phyloP scores from a whole-genome alignment of 2,113 vertebrate genomes.

The Syngnathus scovelli region DNA sequence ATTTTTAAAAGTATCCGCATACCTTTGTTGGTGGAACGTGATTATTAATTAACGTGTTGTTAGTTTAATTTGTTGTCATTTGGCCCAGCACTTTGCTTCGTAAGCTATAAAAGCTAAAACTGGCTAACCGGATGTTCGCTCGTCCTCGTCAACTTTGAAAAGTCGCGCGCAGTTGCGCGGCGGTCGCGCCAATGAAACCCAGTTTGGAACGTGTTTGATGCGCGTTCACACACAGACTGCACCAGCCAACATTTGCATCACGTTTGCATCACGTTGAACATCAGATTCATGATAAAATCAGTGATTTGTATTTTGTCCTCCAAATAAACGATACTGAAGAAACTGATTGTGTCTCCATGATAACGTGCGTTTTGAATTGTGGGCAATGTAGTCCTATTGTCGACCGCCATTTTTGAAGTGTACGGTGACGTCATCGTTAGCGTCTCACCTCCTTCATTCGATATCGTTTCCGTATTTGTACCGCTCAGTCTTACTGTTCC shows the following conservation, averaged over 20 bases:
- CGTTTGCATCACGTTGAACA: not conserved
- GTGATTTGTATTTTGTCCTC: not conserved
- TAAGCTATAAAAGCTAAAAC: slow-evolving; percentile 11
- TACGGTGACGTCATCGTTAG: not conserved
- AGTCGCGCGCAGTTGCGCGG: slow-evolving; percentile 65
- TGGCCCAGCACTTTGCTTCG: not conserved
- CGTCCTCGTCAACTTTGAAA: slow-evolving; percentile 63
- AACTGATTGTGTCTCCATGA: slow-evolving; percentile 10
- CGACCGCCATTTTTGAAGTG: not conserved
- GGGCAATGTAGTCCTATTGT: slow-evolving; percentile 38
- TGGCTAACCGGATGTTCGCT: slow-evolving; percentile 7
- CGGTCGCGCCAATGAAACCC: slow-evolving; percentile 57
- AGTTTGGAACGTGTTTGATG: not conserved
- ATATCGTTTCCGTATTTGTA: slow-evolving; percentile 42
- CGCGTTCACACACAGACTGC: not conserved
- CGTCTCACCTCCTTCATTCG: not conserved
- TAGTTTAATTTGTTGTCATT: not conserved
- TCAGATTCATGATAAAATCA: not conserved
- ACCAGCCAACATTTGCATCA: not conserved
- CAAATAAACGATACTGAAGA: not conserved
- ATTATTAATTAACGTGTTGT: rapidly evolving
- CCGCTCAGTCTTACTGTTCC: slow-evolving; percentile 6
- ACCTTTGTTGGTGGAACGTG: too few species aligned
- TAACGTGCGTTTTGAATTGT: slow-evolving; percentile 5
- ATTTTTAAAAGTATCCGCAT: not conserved